These are phyloP conservation scores for Mirounga angustirostris DNA, from an alignment of 2,113 vertebrate species.

Conservation along the genomic window DNA sequence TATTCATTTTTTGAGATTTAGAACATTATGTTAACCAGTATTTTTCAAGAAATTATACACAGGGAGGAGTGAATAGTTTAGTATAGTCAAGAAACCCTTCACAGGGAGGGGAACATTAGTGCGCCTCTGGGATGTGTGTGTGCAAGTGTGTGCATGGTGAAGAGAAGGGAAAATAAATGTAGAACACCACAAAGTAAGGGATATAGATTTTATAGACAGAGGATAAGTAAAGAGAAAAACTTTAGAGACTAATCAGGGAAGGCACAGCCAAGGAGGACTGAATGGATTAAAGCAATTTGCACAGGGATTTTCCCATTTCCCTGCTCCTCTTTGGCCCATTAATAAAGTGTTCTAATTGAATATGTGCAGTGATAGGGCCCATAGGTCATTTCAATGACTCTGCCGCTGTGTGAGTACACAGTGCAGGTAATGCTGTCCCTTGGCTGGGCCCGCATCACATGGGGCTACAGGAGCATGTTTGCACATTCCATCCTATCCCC, in stretches of 20 bases:
- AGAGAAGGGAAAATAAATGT: background rate
- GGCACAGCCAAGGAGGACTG: background rate
- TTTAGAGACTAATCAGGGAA: background rate
- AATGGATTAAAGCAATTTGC: conserved; percentile 4
- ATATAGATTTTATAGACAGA: conserved; percentile 9
- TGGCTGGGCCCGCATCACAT: too few relatives aligned
- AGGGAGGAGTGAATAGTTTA: background rate
- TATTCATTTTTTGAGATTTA: background rate
- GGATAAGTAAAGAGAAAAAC: background rate
- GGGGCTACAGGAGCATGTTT: fast-evolving
- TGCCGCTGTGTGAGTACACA: background rate
- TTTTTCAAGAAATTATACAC: background rate
- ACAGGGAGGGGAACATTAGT: background rate
- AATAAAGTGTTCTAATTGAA: background rate
- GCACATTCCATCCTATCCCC: background rate
- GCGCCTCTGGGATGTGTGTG: too few relatives aligned
- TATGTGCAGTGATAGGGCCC: background rate
- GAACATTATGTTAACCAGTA: background rate
- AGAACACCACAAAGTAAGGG: background rate
- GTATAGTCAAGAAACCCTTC: background rate
- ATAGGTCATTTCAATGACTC: background rate
- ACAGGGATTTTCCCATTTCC: background rate
- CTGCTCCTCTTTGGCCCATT: background rate
- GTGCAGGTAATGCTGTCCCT: background rate
- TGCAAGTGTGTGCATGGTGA: background rate